Conservation (phyloP, 2,797 vertebrate genomes). For the Chaetodon trifasciatus region DNA sequence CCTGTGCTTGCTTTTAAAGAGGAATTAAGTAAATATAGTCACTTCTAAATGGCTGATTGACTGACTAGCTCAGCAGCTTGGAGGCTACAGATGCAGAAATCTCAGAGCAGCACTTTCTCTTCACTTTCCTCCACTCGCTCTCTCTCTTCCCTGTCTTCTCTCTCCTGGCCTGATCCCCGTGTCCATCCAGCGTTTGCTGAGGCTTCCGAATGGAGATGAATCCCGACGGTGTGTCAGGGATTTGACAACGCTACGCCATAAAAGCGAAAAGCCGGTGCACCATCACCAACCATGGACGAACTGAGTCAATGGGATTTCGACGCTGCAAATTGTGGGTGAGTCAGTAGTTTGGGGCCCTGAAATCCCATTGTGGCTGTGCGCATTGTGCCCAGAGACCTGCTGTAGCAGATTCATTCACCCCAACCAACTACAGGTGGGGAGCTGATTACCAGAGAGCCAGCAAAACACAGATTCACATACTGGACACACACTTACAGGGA, state of each 20-base stretch:
- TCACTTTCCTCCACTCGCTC: constrained; percentile 32
- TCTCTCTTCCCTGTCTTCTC: constrained; percentile 34
- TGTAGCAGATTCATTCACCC: constrained; percentile 76
- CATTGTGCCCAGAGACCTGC: constrained; percentile 72
- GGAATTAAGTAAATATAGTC: constrained; percentile 64
- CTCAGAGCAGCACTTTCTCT: constrained; percentile 71
- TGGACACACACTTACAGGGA: constrained; percentile 53
- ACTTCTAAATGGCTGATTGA: constrained; percentile 56
- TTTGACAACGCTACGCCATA: constrained; percentile 69
- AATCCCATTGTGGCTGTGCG: constrained; percentile 75
- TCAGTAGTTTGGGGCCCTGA: constrained; percentile 73
- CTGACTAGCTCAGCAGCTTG: constrained; percentile 74
- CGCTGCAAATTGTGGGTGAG: constrained; percentile 72
- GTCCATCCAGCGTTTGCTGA: constrained; percentile 81
- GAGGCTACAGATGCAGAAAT: constrained; percentile 68
- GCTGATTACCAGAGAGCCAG: constrained; percentile 65
- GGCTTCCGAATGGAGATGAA: constrained; percentile 77
- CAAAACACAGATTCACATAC: constrained; percentile 52
- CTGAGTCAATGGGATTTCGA: constrained; percentile 77
- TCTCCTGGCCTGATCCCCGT: constrained; percentile 71
- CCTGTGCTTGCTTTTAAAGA: constrained; percentile 48
- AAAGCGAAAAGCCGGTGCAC: constrained; percentile 67
- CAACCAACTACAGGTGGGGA: constrained; percentile 62
- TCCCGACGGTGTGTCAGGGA: constrained; percentile 73
- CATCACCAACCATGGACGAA: constrained; percentile 59